phyloP scores from a whole-genome alignment of 2,797 vertebrate genomes.

The Pseudomugil gertrudae region DNA sequence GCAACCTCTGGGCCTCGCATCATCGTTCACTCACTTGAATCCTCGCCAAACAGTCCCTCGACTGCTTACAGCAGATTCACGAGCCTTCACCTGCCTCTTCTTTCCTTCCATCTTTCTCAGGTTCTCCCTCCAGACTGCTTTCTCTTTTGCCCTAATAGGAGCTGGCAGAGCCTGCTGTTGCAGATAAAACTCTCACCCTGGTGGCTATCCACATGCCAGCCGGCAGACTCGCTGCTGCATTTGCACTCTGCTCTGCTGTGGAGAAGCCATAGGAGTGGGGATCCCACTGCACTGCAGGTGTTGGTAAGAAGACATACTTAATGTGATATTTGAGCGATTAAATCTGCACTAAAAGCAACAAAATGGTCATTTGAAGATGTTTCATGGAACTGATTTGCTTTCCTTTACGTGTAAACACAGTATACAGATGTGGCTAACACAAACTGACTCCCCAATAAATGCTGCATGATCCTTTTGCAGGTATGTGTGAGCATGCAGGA shows the following conservation, averaged over 20 bases:
- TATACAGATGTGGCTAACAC: neutral
- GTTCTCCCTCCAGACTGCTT: conserved; percentile 11
- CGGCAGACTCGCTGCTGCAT: conserved; percentile 40
- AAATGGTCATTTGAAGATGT: neutral
- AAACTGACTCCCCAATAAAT: neutral
- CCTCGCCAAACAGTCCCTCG: neutral
- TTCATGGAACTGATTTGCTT: neutral
- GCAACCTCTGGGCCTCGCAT: conserved; percentile 23
- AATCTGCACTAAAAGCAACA: neutral
- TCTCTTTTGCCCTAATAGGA: conserved; percentile 13
- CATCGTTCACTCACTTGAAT: conserved; percentile 32
- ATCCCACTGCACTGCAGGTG: conserved; percentile 52
- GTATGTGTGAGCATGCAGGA: conserved; percentile 12
- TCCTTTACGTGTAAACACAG: neutral
- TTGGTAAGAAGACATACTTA: conserved; percentile 4
- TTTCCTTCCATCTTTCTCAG: neutral
- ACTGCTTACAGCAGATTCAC: conserved; percentile 25
- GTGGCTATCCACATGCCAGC: conserved; percentile 23
- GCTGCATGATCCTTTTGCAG: conserved; percentile 1
- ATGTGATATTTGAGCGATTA: neutral
- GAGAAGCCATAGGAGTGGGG: neutral
- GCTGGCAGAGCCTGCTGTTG: conserved; percentile 40
- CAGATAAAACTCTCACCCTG: conserved; percentile 20
- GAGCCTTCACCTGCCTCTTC: conserved; percentile 8
- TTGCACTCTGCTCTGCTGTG: conserved; percentile 39